Percentiles rank a stretch among this genome's conserved stretches.
phyloP scores from a whole-genome alignment of 1,140 invertebrate species.

The Apolygus lucorum region DNA sequence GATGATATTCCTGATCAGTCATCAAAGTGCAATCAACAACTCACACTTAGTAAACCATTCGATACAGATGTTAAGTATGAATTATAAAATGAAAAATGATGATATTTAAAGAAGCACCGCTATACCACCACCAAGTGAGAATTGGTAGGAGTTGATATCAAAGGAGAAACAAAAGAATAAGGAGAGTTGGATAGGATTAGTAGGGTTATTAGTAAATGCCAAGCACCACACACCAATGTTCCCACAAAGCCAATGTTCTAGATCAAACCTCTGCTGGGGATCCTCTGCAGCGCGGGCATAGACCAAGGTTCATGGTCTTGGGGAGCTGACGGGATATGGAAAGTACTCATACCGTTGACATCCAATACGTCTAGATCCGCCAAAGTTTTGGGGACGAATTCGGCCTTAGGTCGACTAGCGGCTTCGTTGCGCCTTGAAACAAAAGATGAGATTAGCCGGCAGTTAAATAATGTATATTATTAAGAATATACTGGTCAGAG shows the following conservation, averaged over 20 bases:
- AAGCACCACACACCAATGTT: slow-evolving; percentile 19
- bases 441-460: neutral
- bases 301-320: slow-evolving; percentile 35
- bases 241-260: neutral
- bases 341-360: slow-evolving; percentile 46
- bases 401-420: slow-evolving; percentile 72
- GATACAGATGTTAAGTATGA: too few relatives aligned
- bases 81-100: too few relatives aligned
- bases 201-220: slow-evolving; percentile 11
- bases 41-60: too few relatives aligned
- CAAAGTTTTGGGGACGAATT: slow-evolving; percentile 88
- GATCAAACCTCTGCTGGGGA: slow-evolving; percentile 34
- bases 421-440: slow-evolving; percentile 76
- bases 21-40: too few relatives aligned
- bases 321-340: slow-evolving; percentile 32
- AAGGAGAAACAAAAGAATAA: neutral
- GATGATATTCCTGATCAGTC: too few relatives aligned
- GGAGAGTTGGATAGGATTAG: neutral
- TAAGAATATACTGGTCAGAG: neutral
- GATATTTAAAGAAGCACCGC: too few relatives aligned
- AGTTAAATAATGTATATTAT: neutral
- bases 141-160: too few relatives aligned
- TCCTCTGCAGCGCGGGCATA: too few relatives aligned
- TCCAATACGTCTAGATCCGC: slow-evolving; percentile 65
- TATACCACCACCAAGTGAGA: too few relatives aligned